Conservation (phyloP, 2,113 vertebrate genomes). For the Puntigrus tetrazona region DNA sequence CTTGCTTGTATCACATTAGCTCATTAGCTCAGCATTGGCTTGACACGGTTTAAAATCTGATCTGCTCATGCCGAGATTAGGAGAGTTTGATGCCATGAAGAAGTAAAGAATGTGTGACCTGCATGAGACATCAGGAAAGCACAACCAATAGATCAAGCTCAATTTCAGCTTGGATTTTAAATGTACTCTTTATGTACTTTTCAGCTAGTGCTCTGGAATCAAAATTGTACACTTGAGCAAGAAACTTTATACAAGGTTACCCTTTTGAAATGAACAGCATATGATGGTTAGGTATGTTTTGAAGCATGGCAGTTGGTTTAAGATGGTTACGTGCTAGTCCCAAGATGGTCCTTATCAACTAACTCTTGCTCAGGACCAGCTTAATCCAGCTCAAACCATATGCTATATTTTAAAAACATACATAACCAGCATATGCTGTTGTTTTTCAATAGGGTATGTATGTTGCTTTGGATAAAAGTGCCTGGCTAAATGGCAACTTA, state of each 20-base stretch:
- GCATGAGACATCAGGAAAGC: background rate
- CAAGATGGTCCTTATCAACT: too few relatives aligned
- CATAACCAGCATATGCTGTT: too few relatives aligned
- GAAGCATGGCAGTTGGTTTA: too few relatives aligned
- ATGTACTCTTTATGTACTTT: background rate
- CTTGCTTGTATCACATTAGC: background rate
- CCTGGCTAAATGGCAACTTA: background rate
- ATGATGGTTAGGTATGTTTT: too few relatives aligned
- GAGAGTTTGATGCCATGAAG: background rate
- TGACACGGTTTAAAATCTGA: background rate
- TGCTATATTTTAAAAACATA: too few relatives aligned
- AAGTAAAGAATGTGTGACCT: conserved; percentile 1
- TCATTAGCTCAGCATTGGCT: background rate
- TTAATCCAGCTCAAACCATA: too few relatives aligned
- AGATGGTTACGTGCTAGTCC: too few relatives aligned
- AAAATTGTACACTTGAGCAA: background rate
- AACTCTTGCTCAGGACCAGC: too few relatives aligned
- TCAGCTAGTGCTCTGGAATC: background rate
- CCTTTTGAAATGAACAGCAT: too few relatives aligned
- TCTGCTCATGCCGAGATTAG: background rate
- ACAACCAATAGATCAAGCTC: background rate
- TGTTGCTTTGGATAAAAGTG: background rate
- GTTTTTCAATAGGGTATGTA: background rate
- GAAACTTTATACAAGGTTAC: background rate
- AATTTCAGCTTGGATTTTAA: background rate